Conservation (phyloP, 1,140 invertebrate species). For the Catajapyx aquilonaris region DNA sequence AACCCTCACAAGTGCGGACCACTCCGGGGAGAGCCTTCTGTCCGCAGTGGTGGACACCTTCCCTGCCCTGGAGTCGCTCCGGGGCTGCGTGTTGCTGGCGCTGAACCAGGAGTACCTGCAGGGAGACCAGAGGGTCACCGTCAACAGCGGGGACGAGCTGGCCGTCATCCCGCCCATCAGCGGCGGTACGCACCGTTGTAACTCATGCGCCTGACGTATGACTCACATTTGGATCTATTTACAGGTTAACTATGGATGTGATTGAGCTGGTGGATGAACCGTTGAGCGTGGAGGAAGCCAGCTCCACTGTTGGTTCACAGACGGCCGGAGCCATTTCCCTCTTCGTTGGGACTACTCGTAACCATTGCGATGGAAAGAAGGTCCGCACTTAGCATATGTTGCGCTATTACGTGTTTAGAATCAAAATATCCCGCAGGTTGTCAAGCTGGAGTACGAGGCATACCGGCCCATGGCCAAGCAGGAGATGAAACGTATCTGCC, state of each 20-base stretch:
- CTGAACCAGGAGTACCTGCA: slow-evolving; percentile 56
- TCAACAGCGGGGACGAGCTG: slow-evolving; percentile 46
- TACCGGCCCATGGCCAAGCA: slow-evolving; percentile 80
- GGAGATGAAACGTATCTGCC: slow-evolving; percentile 57
- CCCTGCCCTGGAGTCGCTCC: slow-evolving; percentile 37
- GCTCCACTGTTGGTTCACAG: slow-evolving; percentile 38
- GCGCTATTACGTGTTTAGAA: slow-evolving; percentile 3
- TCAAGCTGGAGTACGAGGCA: slow-evolving; percentile 75
- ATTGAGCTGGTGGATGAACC: slow-evolving; percentile 43
- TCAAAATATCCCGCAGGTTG: slow-evolving; percentile 28
- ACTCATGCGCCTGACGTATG: neutral
- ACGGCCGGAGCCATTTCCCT: slow-evolving; percentile 69
- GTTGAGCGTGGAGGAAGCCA: slow-evolving; percentile 44
- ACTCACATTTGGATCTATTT: neutral
- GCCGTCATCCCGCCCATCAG: slow-evolving; percentile 73
- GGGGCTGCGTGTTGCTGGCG: slow-evolving; percentile 48
- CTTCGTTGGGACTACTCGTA: slow-evolving; percentile 79
- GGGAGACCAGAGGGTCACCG: slow-evolving; percentile 24
- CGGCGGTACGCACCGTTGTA: slow-evolving; percentile 32
- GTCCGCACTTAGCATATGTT: slow-evolving; percentile 23
- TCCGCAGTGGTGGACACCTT: slow-evolving; percentile 33
- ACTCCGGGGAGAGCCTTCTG: slow-evolving; percentile 30
- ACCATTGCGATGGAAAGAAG: slow-evolving; percentile 68
- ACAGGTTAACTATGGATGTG: slow-evolving; percentile 20
- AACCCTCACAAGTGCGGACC: slow-evolving; percentile 24